Evolutionary conservation across 2,113 vertebrate species (phyloP).

Genomic region (Salvator merianae): DNA sequence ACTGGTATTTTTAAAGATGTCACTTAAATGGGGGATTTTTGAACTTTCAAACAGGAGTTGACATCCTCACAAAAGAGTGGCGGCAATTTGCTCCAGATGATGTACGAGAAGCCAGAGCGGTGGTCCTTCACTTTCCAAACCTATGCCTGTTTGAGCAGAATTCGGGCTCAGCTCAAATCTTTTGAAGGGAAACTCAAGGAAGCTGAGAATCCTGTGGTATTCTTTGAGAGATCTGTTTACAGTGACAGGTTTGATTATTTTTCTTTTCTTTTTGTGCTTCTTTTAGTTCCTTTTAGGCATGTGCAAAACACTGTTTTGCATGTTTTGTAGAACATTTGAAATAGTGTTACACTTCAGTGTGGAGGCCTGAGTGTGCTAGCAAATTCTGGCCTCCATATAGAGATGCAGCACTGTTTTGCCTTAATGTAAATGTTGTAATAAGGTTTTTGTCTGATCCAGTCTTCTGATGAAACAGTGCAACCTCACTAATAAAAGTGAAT

Average conservation of each 20-base stretch:
- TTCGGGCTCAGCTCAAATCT: conserved; percentile 83
- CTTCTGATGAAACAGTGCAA: background rate
- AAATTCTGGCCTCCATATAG: too few species aligned
- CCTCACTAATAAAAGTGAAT: background rate
- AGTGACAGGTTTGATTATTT: conserved; percentile 85
- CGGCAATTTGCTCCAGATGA: conserved; percentile 89
- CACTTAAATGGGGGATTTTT: background rate
- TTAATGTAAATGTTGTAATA: background rate
- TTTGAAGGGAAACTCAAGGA: conserved; percentile 78
- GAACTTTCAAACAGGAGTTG: conserved; percentile 79
- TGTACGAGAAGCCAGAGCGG: conserved; percentile 92
- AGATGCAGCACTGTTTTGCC: too few species aligned
- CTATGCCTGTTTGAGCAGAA: conserved; percentile 91
- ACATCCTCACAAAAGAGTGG: conserved; percentile 88
- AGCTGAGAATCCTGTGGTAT: conserved; percentile 82
- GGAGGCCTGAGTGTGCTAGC: too few species aligned
- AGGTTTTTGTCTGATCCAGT: background rate
- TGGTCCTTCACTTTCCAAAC: conserved; percentile 96
- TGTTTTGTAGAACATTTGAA: too few species aligned
- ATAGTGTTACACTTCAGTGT: too few species aligned
- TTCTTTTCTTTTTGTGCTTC: background rate
- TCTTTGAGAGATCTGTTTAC: conserved; percentile 94
- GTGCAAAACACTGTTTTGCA: too few species aligned
- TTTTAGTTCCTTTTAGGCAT: background rate
- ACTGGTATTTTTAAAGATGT: too few species aligned